These are phyloP conservation scores for Phortica variegata DNA, from an alignment of 1,140 invertebrate genomes.

Conservation along the genomic window DNA sequence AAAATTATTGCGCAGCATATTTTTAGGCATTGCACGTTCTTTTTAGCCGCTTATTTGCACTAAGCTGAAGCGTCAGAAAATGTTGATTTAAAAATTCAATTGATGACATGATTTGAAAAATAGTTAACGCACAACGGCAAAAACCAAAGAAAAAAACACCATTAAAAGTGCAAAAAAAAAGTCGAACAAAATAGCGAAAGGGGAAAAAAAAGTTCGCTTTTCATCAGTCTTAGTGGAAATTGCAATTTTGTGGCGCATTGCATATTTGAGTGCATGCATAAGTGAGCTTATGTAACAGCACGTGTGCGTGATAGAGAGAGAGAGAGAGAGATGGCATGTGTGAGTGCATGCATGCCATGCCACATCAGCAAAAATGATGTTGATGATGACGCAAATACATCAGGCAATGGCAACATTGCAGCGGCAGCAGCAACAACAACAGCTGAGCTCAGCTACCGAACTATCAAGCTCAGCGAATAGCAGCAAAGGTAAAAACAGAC, in stretches of 20 bases:
- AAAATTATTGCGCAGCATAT: too few relatives aligned
- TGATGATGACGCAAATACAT: background rate
- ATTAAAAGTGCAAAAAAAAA: too few relatives aligned
- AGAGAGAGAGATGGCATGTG: too few relatives aligned
- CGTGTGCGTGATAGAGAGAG: too few relatives aligned
- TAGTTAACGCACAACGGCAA: slow-evolving; percentile 10
- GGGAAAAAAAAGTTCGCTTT: too few relatives aligned
- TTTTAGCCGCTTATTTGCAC: too few relatives aligned
- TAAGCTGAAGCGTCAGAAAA: too few relatives aligned
- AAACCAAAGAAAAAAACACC: slow-evolving; percentile 24
- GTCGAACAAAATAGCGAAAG: background rate
- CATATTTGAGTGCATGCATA: slow-evolving; percentile 47
- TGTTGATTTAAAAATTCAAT: slow-evolving; percentile 53
- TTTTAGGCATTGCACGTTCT: too few relatives aligned
- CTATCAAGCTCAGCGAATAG: background rate
- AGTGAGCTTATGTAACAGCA: slow-evolving; percentile 25
- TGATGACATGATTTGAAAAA: slow-evolving; percentile 48
- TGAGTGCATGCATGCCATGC: background rate
- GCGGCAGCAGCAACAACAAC: slow-evolving; percentile 9
- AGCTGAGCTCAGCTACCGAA: slow-evolving; percentile 2
- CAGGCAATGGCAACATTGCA: slow-evolving; percentile 12
- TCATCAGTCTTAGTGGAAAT: slow-evolving; percentile 54
- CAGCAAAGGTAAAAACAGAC: slow-evolving; percentile 10
- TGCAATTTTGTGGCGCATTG: slow-evolving; percentile 49
- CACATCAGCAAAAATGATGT: slow-evolving; percentile 1